Evolutionary conservation across 2,888 invertebrate species (phyloP), one percentile per base, ranked within the genome.

Genomic region (Thysanoteuthis rhombus): DNA sequence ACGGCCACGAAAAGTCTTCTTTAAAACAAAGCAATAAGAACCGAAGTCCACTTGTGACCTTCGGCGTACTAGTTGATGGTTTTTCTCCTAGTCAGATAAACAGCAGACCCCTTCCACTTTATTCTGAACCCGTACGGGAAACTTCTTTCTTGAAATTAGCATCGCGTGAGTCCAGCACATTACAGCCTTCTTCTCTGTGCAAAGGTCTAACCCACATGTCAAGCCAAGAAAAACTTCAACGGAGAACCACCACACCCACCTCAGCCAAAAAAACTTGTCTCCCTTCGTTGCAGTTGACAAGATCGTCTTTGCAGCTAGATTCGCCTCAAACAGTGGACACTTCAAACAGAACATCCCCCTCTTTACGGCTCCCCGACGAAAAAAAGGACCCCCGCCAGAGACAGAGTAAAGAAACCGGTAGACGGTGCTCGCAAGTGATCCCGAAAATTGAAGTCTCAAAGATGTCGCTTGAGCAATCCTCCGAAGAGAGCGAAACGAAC

Each of bases 51-150:
- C 94, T 96, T 89, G 96, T 96, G 6, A 96, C 96, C 40, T 95
- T 96, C 75, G 96, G 96, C 16, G 95, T 96, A 12, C 94, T 95
- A 22, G 96, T 96, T 6, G 96, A 96, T 93, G 96, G 96, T 2
- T 96, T 95, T 92, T 95, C 96, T 1, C 94, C 94, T 32, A 96
- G 96, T 94, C 96, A 95, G 42, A 96, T 96, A 96, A 96, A 95
- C 28, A 96, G 96, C 58, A 96, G 95, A 94, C 94, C 95, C 45
- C 95, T 95, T 92, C 94, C 94, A 36, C 93, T 75, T 75, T 16
- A 25, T n/a, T 25, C 75, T 36, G 75, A 75, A 19, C 36, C 36
- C 0, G 12, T 12, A 19, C 8, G 75, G n/a, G 75, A 75, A 36
- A 16, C 4, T 36, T 75, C 75, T 5, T 16, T 36, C n/a, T 75